Evolutionary conservation across 1,140 invertebrate genomes (phyloP), one percentile per base, ranked within the genome.

Genomic region (Rhyacophila brunnea): DNA sequence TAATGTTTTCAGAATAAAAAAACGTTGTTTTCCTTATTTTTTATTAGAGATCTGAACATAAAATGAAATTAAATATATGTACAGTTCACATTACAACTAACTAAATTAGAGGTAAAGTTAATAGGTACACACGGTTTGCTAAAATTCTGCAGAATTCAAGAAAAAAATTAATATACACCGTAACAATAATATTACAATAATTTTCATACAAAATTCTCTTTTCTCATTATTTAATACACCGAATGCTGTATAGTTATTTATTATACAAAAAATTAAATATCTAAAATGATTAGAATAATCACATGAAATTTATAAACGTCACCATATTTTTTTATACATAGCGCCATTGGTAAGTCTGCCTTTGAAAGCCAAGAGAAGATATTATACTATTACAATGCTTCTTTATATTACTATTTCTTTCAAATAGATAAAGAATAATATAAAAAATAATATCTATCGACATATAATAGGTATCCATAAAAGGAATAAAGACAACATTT

Each of bases 41-140:
- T 65, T 65, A 65, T 65, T 65, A 65, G 63, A 65, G 63, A 65
- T 65, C 63, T 65, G 63, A 65, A 65, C 63, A 65, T 65, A 65
- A 60, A 56, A 60, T 65, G 54, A 65, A 65, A 65, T 65, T 62
- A 60, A 64, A 64, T 64, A 65, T 65, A 65, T 65, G 63, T 65
- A 65, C 63, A 65, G 63, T 53, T 65, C 59, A 65, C 51, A 50
- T 61, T 65, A 62, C 50, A 62, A 65, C 58, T 61, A 61, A 64
- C 58, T 64, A 65, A 58, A 65, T 54, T 64, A 64, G 62, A 64
- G 62, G 56, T 65, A 61, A 65, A 58, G 62, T 56, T 59, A 60
- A 61, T 60, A 62, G 63, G 58, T 62, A 65, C 63, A 62, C 50
- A 58, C 59, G 43, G 52, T 60, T 60, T 23, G 48, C 44, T 50